Evolutionary conservation across 2,113 vertebrate species (phyloP).

Genomic region (Anhinga rufa): DNA sequence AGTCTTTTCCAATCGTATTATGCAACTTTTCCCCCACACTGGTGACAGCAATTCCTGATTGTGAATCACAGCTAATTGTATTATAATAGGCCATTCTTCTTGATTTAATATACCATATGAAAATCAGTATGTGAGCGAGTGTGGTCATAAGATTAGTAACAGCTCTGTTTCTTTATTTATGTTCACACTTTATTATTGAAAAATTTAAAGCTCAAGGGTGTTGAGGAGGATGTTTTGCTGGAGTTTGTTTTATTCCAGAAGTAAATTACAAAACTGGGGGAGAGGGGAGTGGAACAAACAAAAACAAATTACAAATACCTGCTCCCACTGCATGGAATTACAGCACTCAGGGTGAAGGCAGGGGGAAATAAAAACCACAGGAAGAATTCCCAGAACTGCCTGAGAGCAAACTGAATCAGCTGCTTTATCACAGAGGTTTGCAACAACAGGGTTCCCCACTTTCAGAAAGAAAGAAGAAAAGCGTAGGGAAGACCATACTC

Average conservation of each 20-base stretch:
- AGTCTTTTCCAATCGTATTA: not conserved
- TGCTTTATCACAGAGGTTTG: not conserved
- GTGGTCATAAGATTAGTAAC: slow-evolving; percentile 9
- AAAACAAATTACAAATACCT: slow-evolving; percentile 29
- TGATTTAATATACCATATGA: slow-evolving; percentile 28
- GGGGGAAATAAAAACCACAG: not conserved
- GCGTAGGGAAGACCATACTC: rapidly evolving
- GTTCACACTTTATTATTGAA: slow-evolving; percentile 14
- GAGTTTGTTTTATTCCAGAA: slow-evolving; percentile 35
- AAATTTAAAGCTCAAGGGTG: slow-evolving; percentile 46
- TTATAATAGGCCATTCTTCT: slow-evolving; percentile 39
- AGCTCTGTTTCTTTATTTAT: slow-evolving; percentile 33
- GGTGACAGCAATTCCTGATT: slow-evolving; percentile 13
- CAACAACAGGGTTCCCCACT: not conserved
- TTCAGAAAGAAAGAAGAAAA: not conserved
- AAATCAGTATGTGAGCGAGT: not conserved
- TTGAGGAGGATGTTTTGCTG: slow-evolving; percentile 20
- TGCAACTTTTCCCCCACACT: not conserved
- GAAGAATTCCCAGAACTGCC: not conserved
- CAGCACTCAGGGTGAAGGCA: not conserved
- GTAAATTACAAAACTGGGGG: slow-evolving; percentile 40
- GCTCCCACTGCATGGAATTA: slow-evolving; percentile 44
- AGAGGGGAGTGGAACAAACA: not conserved
- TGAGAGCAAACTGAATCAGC: not conserved
- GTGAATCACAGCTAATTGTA: slow-evolving; percentile 64